Base-by-base conservation (phyloP, 1,140 invertebrate genomes). In the Sycobia sp. region DNA sequence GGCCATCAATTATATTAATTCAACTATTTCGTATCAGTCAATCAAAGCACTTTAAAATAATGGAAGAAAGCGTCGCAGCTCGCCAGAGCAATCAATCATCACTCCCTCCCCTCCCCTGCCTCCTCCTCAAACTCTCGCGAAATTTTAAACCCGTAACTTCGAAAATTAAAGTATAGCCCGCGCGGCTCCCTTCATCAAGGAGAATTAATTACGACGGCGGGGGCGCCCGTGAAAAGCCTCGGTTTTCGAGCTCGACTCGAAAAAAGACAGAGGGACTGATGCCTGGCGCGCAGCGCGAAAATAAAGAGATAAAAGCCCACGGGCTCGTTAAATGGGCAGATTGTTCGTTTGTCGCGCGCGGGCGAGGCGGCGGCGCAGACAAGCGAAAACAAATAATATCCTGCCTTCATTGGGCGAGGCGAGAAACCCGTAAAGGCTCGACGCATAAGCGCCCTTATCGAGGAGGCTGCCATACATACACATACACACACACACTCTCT, bases 341-440 rank as follows among this genome's bases (percentile, higher is more conserved):
- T 51, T 60, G 25, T 77, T 78, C 72, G 74, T 78, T 78, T 75
- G 76, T 75, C 73, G 71, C 72, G 25, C 66, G 73, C 69, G 70
- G 69, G 67, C 67, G 67, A 39, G 60, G 72, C 67, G 71, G 71
- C n/a, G n/a, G n/a, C n/a, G 75, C 75, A 78, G 78, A 81, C 75
- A 76, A 76, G 73, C 74, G 73, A 73, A 78, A 79, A 80, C 77
- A 80, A 80, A 80, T 78, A 80, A 80, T 78, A 80, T 80, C 76
- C 75, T 75, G 73, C 58, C 67, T 73, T 72, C 72, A 72, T 72
- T 73, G 73, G 67, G 71, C 62, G 62, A 66, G 62, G 66, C 55
- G 66, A 65, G 60, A 61, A 53, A 22, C 44, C 44, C 47, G 58
- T 66, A 57, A 57, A 11, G 13, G 10, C 29, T 25, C 41, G 43